Evolutionary conservation across 2,113 vertebrate genomes (phyloP).

Genomic region (Platichthys flesus): DNA sequence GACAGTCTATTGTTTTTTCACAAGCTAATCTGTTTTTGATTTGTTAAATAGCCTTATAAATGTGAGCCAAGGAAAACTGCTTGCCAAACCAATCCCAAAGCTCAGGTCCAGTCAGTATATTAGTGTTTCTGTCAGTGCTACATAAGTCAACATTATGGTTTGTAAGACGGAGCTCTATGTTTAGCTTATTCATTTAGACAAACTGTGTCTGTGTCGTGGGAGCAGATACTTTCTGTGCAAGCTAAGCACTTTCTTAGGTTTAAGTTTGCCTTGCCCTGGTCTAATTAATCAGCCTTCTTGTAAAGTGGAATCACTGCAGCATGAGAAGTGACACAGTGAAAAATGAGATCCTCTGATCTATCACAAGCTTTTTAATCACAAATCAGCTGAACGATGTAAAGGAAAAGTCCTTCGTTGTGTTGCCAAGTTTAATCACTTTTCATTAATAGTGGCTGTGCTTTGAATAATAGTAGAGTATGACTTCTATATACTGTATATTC

Average conservation of each 20-base stretch:
- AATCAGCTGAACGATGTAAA: conserved; percentile 35
- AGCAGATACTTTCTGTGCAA: conserved; percentile 4
- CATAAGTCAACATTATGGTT: conserved; percentile 32
- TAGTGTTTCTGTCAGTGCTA: conserved; percentile 28
- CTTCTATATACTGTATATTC: background rate
- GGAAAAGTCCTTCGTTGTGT: conserved; percentile 9
- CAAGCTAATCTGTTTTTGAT: background rate
- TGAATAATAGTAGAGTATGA: conserved; percentile 26
- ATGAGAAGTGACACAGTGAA: conserved; percentile 21
- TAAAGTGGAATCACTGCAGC: conserved; percentile 15
- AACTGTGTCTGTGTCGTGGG: conserved; percentile 4
- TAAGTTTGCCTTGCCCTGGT: background rate
- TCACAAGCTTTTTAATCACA: conserved; percentile 38
- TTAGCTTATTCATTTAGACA: conserved; percentile 28
- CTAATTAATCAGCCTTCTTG: conserved; percentile 2
- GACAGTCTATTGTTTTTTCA: background rate
- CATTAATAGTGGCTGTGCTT: conserved; percentile 20
- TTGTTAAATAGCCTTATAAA: background rate
- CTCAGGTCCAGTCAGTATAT: background rate
- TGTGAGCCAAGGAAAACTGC: conserved; percentile 1
- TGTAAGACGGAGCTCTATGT: conserved; percentile 7
- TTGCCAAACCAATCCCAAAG: conserved; percentile 9
- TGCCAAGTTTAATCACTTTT: conserved; percentile 57
- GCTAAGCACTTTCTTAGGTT: conserved; percentile 4
- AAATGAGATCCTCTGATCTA: conserved; percentile 35